Conservation (phyloP, 2,113 vertebrate species). For the Tenebrosternarchus preto region DNA sequence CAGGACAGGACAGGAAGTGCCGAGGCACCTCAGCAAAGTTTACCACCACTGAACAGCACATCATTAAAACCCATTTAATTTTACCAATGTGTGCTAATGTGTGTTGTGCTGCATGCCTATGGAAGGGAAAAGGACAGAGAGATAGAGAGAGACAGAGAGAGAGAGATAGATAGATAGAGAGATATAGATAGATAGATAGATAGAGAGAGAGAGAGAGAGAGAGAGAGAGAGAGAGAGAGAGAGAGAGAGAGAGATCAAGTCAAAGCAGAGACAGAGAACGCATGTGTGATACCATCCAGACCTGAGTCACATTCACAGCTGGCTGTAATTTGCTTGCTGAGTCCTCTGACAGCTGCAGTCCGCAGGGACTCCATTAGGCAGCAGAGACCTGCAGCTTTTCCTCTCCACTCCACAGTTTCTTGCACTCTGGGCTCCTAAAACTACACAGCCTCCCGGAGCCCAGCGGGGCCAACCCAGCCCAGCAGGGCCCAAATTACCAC, state of each 20-base stretch:
- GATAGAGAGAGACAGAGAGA: too few relatives aligned
- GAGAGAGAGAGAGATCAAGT: neutral
- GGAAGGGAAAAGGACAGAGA: neutral
- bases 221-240: neutral
- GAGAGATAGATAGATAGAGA: too few relatives aligned
- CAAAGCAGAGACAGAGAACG: too few relatives aligned
- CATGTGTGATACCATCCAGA: neutral
- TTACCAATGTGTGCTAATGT: slow-evolving; percentile 34
- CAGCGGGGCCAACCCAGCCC: neutral
- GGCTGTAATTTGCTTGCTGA: slow-evolving; percentile 63
- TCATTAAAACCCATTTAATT: slow-evolving; percentile 48
- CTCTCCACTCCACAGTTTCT: slow-evolving; percentile 31
- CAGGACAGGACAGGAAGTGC: neutral
- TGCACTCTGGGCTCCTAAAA: slow-evolving; percentile 23
- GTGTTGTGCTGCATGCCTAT: too few relatives aligned
- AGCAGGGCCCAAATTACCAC: slow-evolving; percentile 5
- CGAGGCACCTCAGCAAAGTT: slow-evolving; percentile 40
- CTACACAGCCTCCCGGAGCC: neutral
- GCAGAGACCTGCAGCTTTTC: slow-evolving; percentile 53
- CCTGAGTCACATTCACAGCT: slow-evolving; percentile 58
- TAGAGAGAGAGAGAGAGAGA: too few relatives aligned
- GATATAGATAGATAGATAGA: too few relatives aligned
- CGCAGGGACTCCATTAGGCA: slow-evolving; percentile 51
- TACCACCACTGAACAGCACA: slow-evolving; percentile 40
- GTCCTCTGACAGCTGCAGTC: slow-evolving; percentile 58